Evolutionary conservation across 2,113 vertebrate species (phyloP).

Genomic region (Reinhardtius hippoglossoides): DNA sequence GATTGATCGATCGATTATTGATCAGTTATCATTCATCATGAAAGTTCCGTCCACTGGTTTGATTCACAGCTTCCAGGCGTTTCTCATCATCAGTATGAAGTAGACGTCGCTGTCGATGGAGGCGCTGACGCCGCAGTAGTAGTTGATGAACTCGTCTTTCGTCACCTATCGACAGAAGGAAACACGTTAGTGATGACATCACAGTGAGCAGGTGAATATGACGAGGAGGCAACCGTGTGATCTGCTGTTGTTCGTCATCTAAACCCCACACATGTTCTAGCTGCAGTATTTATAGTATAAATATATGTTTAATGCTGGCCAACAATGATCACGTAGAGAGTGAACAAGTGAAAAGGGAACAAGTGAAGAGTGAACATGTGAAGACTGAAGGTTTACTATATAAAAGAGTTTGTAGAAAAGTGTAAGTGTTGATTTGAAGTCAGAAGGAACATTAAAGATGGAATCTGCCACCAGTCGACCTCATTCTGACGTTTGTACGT

Average conservation of each 20-base stretch:
- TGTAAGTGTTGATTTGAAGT: not conserved
- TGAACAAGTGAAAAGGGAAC: too few species aligned
- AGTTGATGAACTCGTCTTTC: conserved; percentile 93
- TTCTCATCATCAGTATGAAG: conserved; percentile 97
- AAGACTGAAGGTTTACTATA: too few species aligned
- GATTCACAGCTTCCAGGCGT: conserved; percentile 88
- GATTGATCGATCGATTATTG: too few species aligned
- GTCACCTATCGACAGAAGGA: conserved; percentile 85
- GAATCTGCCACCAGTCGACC: not conserved
- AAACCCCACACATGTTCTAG: too few species aligned
- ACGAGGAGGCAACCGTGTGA: too few species aligned
- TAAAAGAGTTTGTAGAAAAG: too few species aligned
- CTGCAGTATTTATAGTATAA: too few species aligned
- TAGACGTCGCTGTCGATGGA: conserved; percentile 94
- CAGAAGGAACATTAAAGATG: not conserved
- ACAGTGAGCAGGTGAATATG: not conserved
- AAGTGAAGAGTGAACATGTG: too few species aligned
- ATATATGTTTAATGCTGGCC: too few species aligned
- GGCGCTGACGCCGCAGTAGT: conserved; percentile 94
- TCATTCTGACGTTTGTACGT: not conserved
- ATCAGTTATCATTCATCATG: too few species aligned
- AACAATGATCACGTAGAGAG: too few species aligned
- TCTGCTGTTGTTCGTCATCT: too few species aligned
- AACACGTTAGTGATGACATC: not conserved
- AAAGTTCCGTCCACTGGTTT: not conserved